Conservation (phyloP, 2,113 vertebrate genomes). For the Peucedramus taeniatus region DNA sequence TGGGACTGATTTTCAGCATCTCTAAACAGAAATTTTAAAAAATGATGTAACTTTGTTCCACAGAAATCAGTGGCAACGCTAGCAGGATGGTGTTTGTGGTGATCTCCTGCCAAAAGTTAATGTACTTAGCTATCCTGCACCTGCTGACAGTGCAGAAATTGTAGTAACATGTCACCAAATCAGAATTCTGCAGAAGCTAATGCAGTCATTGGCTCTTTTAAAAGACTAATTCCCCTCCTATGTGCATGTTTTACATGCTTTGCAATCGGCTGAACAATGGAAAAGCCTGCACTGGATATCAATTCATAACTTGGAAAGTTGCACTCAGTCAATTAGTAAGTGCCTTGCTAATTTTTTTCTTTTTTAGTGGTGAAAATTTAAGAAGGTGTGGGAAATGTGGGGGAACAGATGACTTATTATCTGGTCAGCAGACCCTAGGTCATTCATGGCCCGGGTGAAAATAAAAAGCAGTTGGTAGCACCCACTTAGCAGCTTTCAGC, state of each 20-base stretch:
- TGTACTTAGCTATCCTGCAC: not conserved
- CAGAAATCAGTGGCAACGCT: not conserved
- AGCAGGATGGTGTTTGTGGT: not conserved
- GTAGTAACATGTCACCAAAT: not conserved
- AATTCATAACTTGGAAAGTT: not conserved
- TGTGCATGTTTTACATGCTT: not conserved
- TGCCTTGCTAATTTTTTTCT: too few species aligned
- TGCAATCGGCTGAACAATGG: not conserved
- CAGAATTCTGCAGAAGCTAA: not conserved
- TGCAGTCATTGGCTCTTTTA: not conserved
- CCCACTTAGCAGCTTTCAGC: not conserved
- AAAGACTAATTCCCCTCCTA: not conserved
- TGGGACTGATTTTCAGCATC: not conserved
- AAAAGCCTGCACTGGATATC: not conserved
- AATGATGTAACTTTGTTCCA: not conserved
- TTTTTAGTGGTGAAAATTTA: not conserved
- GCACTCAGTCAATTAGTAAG: not conserved
- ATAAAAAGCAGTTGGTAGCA: not conserved
- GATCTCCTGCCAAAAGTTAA: not conserved
- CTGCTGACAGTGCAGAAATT: not conserved
- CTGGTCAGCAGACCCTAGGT: not conserved
- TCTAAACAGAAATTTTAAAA: not conserved
- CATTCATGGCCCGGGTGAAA: not conserved
- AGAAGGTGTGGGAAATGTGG: not conserved
- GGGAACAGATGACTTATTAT: not conserved